Evolutionary conservation across 2,797 vertebrate species (phyloP), one percentile per base, ranked within the genome.

Genomic region (Tachyglossus aculeatus): DNA sequence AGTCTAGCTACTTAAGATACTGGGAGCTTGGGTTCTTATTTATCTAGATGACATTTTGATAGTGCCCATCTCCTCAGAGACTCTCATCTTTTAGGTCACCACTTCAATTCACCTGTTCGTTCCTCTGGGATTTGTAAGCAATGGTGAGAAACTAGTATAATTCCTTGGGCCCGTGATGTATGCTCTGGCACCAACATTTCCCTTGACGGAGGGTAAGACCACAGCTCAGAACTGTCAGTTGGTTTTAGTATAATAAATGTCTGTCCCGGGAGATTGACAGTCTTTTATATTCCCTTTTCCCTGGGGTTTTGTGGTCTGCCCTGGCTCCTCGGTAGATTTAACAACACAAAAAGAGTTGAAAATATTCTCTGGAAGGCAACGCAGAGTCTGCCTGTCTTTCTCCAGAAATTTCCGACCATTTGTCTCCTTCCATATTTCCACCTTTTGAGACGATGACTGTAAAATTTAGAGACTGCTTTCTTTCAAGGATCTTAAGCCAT

Each of bases 1-100:
- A 88, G 33, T 48, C 74, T 56, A 73, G 70, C 71, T 69, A 85
- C 73, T 83, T 88, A 78, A 81, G 78, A 81, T 75, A 81, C 60
- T 78, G 22, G 62, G 81, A 86, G 47, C 71, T 67, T 1, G 9
- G 78, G 77, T 78, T 63, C 77, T 27, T 68, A 77, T 82, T 88
- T 74, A 72, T 76, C 74, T 70, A 58, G 39, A 63, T 86, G 83
- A 79, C 85, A 81, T 76, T 88, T 85, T 86, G 57, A 78, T 78
- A 67, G 80, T 52, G 58, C 72, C 82, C 76, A 16, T 59, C 72
- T 86, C 76, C 64, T 81, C 1, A 0, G 63, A 37, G 77, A 54
- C 64, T 67, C 74, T 72, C 81, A 72, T 84, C 67, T 80, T 82
- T 70, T 65, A 86, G 66, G 56, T 71, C 78, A 73, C 48, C 0